Conservation (phyloP, 2,888 invertebrate genomes). For the Lycaena phlaeas region DNA sequence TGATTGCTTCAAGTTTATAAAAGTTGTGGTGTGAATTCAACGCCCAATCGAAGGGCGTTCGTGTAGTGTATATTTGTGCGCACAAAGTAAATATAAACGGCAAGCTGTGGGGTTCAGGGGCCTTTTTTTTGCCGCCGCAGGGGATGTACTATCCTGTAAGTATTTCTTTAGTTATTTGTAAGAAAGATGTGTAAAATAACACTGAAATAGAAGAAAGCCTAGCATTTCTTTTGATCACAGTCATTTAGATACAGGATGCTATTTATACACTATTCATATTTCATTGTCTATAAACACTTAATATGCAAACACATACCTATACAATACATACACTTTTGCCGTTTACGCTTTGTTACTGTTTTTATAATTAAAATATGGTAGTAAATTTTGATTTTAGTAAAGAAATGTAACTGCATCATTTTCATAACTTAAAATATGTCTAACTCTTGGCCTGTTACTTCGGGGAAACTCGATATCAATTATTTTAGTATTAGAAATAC, state of each 20-base stretch:
- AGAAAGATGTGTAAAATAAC: no score
- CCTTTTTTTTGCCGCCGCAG: constrained; percentile 96
- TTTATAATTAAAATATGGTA: no score
- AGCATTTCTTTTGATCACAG: constrained; percentile 3
- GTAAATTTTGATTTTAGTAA: no score
- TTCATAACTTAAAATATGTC: no score
- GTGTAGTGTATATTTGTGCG: constrained; percentile 73
- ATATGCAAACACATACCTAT: no score
- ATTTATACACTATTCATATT: constrained; percentile 5
- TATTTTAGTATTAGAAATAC: no score
- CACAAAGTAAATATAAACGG: constrained; percentile 80
- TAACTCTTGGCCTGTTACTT: no score
- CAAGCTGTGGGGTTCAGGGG: constrained; percentile 98
- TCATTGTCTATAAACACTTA: constrained; percentile 6
- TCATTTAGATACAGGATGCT: constrained; percentile 2
- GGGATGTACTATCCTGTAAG: constrained; percentile 98
- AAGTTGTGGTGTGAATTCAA: constrained; percentile 62
- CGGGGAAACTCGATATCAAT: no score
- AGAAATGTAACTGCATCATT: no score
- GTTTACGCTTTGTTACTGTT: no score
- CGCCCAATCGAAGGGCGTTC: constrained; percentile 57
- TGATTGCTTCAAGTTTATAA: constrained; percentile 64
- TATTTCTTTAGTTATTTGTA: constrained; percentile 35
- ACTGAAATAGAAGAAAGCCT: no score
- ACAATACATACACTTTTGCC: no score